Evolutionary conservation across 1,140 invertebrate genomes (phyloP).

Genomic region (Myzus persicae): DNA sequence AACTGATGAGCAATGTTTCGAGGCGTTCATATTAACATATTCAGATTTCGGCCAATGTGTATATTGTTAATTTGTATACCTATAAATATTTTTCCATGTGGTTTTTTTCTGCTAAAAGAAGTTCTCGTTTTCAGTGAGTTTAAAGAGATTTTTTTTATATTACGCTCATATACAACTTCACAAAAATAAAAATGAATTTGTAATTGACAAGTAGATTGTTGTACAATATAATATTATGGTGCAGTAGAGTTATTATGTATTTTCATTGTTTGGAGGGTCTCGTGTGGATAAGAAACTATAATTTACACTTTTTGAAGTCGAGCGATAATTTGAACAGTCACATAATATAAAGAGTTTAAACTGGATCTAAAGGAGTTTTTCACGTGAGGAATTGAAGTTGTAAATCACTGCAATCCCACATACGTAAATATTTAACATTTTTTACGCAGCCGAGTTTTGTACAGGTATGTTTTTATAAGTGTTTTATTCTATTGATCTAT

Average conservation of each 20-base stretch:
- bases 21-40: not conserved
- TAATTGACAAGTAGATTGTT: constrained; percentile 9
- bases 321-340: not conserved
- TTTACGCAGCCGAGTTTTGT: not conserved
- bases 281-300: not conserved
- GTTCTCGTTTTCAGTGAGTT: not conserved
- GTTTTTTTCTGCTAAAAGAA: not conserved
- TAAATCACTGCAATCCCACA: not conserved
- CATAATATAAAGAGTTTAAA: not conserved
- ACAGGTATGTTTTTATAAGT: not conserved
- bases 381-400: not conserved
- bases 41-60: not conserved
- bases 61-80: not conserved
- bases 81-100: not conserved
- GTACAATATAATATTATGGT: not conserved
- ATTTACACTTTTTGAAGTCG: not conserved
- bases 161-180: not conserved
- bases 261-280: constrained; percentile 1
- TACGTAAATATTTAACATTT: not conserved
- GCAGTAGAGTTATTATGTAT: not conserved
- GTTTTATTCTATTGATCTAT: not conserved
- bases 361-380: not conserved
- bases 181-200: not conserved
- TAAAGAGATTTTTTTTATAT: not conserved
- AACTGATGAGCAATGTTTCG: not conserved